Evolutionary conservation across 64 coral and sea anemone species (phyloP).

Genomic region (Anthopleura sola): DNA sequence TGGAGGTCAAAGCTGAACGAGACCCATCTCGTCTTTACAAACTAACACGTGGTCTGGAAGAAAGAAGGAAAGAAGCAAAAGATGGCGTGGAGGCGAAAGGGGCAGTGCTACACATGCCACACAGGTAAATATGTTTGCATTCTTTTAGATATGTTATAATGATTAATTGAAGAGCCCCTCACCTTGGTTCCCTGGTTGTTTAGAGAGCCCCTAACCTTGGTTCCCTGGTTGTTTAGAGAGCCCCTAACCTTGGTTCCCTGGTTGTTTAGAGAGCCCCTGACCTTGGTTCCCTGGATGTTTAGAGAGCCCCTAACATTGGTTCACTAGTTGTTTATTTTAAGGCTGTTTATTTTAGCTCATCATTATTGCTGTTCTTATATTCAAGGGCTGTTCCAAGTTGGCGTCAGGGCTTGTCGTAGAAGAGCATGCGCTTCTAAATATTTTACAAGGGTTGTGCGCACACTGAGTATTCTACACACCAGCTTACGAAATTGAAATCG

Average conservation of each 20-base stretch:
- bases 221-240: too few species aligned
- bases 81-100: conserved; percentile 17
- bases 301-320: too few species aligned
- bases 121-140: conserved; percentile 51
- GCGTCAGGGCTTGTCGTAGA: conserved; percentile 57
- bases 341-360: too few species aligned
- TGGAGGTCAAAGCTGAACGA: conserved; percentile 80
- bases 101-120: conserved; percentile 69
- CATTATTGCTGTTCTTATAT: neutral
- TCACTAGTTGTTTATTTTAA: too few species aligned
- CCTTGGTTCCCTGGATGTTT: too few species aligned
- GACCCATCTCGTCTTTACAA: conserved; percentile 92
- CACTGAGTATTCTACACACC: too few species aligned
- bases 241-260: too few species aligned
- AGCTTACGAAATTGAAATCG: too few species aligned
- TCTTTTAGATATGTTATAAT: neutral
- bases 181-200: too few species aligned
- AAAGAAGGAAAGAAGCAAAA: conserved; percentile 73
- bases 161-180: too few species aligned
- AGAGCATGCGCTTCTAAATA: neutral
- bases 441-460: neutral
- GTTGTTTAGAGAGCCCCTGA: too few species aligned
- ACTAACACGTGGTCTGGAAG: conserved; percentile 73
- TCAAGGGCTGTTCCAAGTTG: conserved; percentile 66
- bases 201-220: too few species aligned